Evolutionary conservation across 2,797 vertebrate species (phyloP).

Genomic region (Chaetophractus vellerosus): DNA sequence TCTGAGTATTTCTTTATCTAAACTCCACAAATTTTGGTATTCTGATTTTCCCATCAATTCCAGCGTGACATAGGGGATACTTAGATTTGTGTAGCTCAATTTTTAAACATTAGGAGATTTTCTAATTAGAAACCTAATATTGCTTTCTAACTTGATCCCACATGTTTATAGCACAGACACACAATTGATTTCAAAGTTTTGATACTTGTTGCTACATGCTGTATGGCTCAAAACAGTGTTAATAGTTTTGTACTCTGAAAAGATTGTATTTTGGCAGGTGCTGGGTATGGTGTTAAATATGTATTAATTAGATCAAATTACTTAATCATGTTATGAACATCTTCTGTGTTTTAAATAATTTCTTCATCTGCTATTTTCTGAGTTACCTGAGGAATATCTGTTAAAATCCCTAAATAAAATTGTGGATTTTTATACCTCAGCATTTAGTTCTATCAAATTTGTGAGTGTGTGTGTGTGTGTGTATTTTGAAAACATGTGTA

Average conservation of each 20-base stretch:
- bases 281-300: not conserved
- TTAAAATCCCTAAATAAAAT: too few relatives aligned
- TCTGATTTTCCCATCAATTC: not conserved
- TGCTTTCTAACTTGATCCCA: not conserved
- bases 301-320: too few relatives aligned
- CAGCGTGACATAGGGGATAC: not conserved
- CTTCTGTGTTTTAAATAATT: too few relatives aligned
- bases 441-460: too few relatives aligned
- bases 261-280: not conserved
- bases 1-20: not conserved
- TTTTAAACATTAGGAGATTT: not conserved
- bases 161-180: not conserved
- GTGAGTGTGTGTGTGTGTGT: too few relatives aligned
- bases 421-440: too few relatives aligned
- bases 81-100: not conserved
- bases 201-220: not conserved
- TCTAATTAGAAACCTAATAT: not conserved
- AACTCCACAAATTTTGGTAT: not conserved
- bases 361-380: too few relatives aligned
- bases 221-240: not conserved
- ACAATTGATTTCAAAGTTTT: constrained; percentile 9
- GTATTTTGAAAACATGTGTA: not conserved
- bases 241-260: not conserved
- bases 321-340: too few relatives aligned
- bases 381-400: too few relatives aligned